Conservation (phyloP, 1,140 invertebrate species). For the Meteorus sp. region DNA sequence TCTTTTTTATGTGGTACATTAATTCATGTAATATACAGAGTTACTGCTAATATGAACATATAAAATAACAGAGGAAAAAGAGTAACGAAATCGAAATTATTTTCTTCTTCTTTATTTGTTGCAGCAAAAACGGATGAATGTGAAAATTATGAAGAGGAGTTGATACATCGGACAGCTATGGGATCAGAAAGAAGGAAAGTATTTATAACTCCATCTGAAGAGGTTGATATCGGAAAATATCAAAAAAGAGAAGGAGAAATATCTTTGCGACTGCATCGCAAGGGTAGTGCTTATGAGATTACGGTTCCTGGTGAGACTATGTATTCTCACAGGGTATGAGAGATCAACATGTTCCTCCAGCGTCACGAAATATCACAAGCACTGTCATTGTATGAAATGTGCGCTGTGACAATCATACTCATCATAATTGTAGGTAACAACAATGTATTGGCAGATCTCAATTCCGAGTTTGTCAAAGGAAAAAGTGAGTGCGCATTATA, state of each 20-base stretch:
- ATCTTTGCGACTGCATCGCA: background rate
- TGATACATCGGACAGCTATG: background rate
- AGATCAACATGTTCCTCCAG: constrained; percentile 54
- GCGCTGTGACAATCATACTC: constrained; percentile 42
- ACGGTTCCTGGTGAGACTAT: constrained; percentile 37
- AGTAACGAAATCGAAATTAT: no score
- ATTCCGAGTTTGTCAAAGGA: constrained; percentile 62
- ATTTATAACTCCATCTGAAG: background rate
- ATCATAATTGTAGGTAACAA: constrained; percentile 44
- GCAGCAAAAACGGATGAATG: background rate
- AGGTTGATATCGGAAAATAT: no score
- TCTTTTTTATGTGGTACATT: background rate
- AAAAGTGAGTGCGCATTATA: constrained; percentile 62
- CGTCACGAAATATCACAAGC: constrained; percentile 45
- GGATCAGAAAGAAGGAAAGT: background rate
- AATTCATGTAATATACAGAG: no score
- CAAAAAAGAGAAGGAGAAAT: no score
- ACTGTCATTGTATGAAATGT: constrained; percentile 44
- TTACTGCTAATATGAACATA: background rate
- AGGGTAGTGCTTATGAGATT: constrained; percentile 12
- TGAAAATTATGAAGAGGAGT: background rate
- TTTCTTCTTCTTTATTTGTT: background rate
- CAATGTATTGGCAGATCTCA: constrained; percentile 52
- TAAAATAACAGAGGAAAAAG: no score
- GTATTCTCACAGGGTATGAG: constrained; percentile 52